Base-by-base conservation (phyloP, 2,888 invertebrate genomes). In the Bellardia bayeri region DNA sequence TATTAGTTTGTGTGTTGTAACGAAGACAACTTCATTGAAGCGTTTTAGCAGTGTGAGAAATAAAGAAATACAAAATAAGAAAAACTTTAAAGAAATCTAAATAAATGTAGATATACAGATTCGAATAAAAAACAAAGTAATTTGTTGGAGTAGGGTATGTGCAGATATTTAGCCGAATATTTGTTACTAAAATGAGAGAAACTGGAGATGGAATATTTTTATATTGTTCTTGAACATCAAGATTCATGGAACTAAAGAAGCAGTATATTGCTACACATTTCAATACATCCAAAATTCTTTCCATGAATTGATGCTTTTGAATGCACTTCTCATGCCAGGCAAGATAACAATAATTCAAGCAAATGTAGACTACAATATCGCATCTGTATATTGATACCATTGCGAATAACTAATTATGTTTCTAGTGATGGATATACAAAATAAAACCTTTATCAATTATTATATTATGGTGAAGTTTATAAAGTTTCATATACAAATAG, bases 11-110 rank as follows among this genome's bases (percentile, higher is more conserved):
- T 14, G n/a, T 66, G 33, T 54, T 79, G 45, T 30, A 82, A 82
- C 11, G 37, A 33, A 72, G 56, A 82, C 78, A 86, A 64, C 51
- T 79, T 82, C 40, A 75, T 76, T 85, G 56, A 72, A 85, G 71
- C 75, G 40, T 78, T 78, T 86, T 56, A 51, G 56, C 16, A 4
- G 37, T 75, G 58, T 58, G 58, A 61, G 13, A 58, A 61, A 40
- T 37, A 30, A 40, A 30, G 11, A 37, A 42, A 66, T 14, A 2
- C 51, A 76, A 30, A 14, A 49, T 8, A 49, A 63, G 63, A 13
- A 63, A 63, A 63, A 49, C 9, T 51, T 45, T 23, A 51, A 42
- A 58, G 30, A 45, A 58, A 49, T 30, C 14, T 37, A 5, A 51
- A 64, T 40, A 23, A 23, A 23, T 9, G 30, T 9, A 61, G 9